A percentile compares a stretch with the other conserved stretches of the same genome.
These are phyloP conservation scores for Turritopsis rubra DNA, from an alignment of 30 jellyfish, hydroid and myxozoan species.

Conservation along the genomic window DNA sequence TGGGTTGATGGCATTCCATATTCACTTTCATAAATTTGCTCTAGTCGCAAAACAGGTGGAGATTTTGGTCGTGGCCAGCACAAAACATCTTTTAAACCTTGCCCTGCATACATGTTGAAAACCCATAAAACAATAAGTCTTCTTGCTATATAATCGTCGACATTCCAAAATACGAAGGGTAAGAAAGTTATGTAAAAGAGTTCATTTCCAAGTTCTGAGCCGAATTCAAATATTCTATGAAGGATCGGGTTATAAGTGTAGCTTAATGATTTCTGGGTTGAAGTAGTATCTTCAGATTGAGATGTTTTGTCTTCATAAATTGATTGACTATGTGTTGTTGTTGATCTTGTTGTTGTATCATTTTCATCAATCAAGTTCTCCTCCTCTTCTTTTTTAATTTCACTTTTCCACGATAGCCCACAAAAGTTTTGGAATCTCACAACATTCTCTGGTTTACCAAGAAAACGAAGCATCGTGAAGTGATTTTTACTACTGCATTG, in stretches of 20 bases:
- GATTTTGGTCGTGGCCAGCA: constrained; percentile 97
- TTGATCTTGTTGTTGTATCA: not conserved
- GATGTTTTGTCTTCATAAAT: not conserved
- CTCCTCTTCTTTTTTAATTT: not conserved
- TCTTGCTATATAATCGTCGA: constrained; percentile 83
- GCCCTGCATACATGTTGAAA: constrained; percentile 87
- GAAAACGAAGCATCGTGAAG: constrained; percentile 51
- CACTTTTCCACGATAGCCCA: constrained; percentile 44
- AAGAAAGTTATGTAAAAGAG: constrained; percentile 74
- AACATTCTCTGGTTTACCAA: constrained; percentile 68
- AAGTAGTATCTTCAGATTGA: not conserved
- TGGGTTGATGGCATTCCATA: constrained; percentile 98
- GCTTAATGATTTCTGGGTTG: constrained; percentile 4
- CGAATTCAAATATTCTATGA: constrained; percentile 67
- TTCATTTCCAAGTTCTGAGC: constrained; percentile 93
- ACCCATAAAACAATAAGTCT: constrained; percentile 87
- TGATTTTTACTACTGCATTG: not conserved
- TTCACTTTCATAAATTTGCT: constrained; percentile 72
- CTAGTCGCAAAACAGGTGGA: constrained; percentile 83
- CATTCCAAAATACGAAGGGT: constrained; percentile 83
- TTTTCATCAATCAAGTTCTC: not conserved
- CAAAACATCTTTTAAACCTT: constrained; percentile 76
- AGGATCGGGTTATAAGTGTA: constrained; percentile 66
- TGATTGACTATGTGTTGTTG: not conserved
- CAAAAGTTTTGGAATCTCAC: constrained; percentile 72